Conservation (phyloP, 1,140 invertebrate species). For the Ceratina japonica region DNA sequence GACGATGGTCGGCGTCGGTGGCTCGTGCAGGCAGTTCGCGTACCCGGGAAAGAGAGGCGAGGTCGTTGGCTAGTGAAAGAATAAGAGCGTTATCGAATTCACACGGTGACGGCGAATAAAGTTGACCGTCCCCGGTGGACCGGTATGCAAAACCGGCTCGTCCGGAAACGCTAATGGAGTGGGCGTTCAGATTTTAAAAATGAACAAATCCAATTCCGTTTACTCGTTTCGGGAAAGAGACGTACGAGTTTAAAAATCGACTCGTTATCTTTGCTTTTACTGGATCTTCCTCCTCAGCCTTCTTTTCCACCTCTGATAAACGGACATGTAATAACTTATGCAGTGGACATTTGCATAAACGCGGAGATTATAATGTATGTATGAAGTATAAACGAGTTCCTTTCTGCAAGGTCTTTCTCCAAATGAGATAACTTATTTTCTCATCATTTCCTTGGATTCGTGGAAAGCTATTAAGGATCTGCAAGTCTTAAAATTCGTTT, state of each 20-base stretch:
- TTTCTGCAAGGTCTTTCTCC: too few relatives aligned
- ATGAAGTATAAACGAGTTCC: neutral
- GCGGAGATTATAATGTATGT: neutral
- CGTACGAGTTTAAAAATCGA: neutral
- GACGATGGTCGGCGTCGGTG: too few relatives aligned
- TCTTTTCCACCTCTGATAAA: neutral
- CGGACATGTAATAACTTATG: neutral
- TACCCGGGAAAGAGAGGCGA: slow-evolving; percentile 3
- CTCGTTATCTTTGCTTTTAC: neutral
- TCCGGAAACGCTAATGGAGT: slow-evolving; percentile 34
- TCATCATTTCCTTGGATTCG: too few relatives aligned
- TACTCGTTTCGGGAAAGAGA: slow-evolving; percentile 26
- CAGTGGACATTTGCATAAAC: neutral
- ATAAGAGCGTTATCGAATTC: slow-evolving; percentile 39
- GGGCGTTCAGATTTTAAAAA: neutral
- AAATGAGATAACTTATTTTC: neutral
- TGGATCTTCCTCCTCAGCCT: neutral
- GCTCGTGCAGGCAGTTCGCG: neutral
- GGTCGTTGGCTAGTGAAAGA: slow-evolving; percentile 23
- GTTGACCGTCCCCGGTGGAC: slow-evolving; percentile 11
- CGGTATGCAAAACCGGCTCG: slow-evolving; percentile 38
- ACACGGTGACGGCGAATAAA: neutral
- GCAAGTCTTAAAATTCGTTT: too few relatives aligned
- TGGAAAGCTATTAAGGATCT: too few relatives aligned
- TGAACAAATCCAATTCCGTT: slow-evolving; percentile 12